Base-by-base conservation (phyloP, 2,888 invertebrate genomes). In the Oscheius sp. region DNA sequence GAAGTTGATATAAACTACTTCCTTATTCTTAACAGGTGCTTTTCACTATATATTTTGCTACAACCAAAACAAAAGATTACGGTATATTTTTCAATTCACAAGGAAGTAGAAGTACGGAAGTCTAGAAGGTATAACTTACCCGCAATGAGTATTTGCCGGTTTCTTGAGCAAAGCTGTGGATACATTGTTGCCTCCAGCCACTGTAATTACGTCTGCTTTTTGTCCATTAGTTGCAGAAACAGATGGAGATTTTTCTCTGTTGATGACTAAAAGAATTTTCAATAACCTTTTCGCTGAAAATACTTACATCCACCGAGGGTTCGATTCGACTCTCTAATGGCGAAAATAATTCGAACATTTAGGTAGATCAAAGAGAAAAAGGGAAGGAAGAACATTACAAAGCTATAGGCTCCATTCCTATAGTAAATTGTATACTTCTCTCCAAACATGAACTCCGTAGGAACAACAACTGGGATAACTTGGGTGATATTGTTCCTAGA, bases 331-430 rank as follows among this genome's bases (percentile, higher is more conserved):
- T 61, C 61, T 8, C 61, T 25, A 5, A 61, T 61, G 29, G 61
- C 61, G 20, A 45, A 58, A 33, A 83, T 78, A 46, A 83, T 83
- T 42, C 76, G 65, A 25, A 80, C 67, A 69, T 83, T 83, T 27
- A 82, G 78, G 48, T 74, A 78, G 39, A 77, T 76, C 23, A 83
- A 69, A 23, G 78, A 70, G 48, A 76, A 71, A 65, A 83, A 83
- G n/a, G 83, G 83, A 15, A 82, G 29, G 64, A 80, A 74, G 68
- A 83, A 82, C 82, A 83, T 83, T 67, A 83, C 74, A 37, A 78
- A 67, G n/a, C 79, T 80, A 65, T 78, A 82, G 23, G 76, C 76
- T 1, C 72, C 79, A 57, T 81, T 82, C 6, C 82, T 75, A 70
- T 78, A 81, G 31, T 79, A 68, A 12, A 77, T 39, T 1, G 79